Base-by-base conservation (phyloP, 2,888 invertebrate species). In the Dryadula phaetusa region DNA sequence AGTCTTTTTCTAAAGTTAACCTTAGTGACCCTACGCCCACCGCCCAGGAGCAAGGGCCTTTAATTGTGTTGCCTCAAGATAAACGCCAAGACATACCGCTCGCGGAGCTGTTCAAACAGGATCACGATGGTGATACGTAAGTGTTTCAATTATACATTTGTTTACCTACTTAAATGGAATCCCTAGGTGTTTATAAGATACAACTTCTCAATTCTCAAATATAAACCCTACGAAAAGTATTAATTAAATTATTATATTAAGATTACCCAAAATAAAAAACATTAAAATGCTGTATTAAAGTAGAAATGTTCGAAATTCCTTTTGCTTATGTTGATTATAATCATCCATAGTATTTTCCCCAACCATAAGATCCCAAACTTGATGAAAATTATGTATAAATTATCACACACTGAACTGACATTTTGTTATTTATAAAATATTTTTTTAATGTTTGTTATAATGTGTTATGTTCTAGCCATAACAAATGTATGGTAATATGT, bases 111-210 rank as follows among this genome's bases (percentile, higher is more conserved):
- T 97, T 95, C 83, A 93, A 95, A 74, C 97, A 96, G 78, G 96
- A 97, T 83, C 95, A 96, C 72, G 97, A 97, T 77, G 98, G 97
- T 75, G 97, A 98, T 86, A 97, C 97, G 97, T 97, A 94, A 96
- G 97, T 91, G 12, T 10, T n/a, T 37, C n/a, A 8, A 20, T 22
- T 56, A 18, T 22, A 10, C 22, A 20, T n/a, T n/a, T 16, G 6
- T 6, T 28, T 28, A 4, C 28, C 3, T 28, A 28, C 28, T 28
- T 1, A 12, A 2, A 37, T 37, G 12, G 12, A 12, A 37, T 2
- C 1, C 12, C 12, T 37, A 12, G 2, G 12, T 37, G 10, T 12
- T 37, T 37, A 37, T 37, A 12, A 37, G 12, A 37, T 37, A 37
- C 12, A 12, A 12, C 10, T 37, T 37, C 37, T 37, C n/a, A n/a